Base-by-base conservation (phyloP, 2,113 vertebrate genomes). In the Zosterops lateralis region DNA sequence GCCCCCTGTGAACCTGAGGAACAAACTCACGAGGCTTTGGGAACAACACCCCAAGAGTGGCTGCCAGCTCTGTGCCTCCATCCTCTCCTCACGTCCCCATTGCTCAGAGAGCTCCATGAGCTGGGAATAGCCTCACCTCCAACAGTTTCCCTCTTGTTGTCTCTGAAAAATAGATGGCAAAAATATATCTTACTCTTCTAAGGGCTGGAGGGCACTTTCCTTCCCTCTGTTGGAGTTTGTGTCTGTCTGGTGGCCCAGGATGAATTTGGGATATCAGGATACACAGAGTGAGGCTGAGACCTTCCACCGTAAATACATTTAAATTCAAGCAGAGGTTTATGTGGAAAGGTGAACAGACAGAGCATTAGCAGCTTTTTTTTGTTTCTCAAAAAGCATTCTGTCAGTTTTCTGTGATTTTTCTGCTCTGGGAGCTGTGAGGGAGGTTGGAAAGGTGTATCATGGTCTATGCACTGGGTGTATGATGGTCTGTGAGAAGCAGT, bases 251-350 rank as follows among this genome's bases (percentile, higher is more conserved):
- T 67, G n/a, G 19, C 5, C 4, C 25, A 22, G 47, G 47, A 17
- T 54, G 32, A 50, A 24, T 3, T 21, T 3, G 21, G 38, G 28
- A 25, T 24, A 14, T n/a, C 20, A 32, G n/a, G 31, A 24, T 44
- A 19, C 0, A 0, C 19, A 36, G 5, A 1, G 3, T n/a, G 56
- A 67, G 44, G 31, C 57, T 13, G 10, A 81, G 24, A 7, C 7
- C 38, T 75, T 28, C 10, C 48, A 11, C 31, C 1, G 6, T 32
- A 16, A 61, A 7, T 16, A 12, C 8, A 3, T 60, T 64, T 75
- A 38, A 40, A 29, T 40, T 65, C 25, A 91, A 85, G 36, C 26
- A 34, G 32, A n/a, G 8, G 3, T n/a, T 65, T 61, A 5, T 50
- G 11, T n/a, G 16, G 60, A 54, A 78, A 72, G 15, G 24, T 36